phyloP scores from a whole-genome alignment of 1,140 invertebrate species.

The Druon quercuslanigerum region DNA sequence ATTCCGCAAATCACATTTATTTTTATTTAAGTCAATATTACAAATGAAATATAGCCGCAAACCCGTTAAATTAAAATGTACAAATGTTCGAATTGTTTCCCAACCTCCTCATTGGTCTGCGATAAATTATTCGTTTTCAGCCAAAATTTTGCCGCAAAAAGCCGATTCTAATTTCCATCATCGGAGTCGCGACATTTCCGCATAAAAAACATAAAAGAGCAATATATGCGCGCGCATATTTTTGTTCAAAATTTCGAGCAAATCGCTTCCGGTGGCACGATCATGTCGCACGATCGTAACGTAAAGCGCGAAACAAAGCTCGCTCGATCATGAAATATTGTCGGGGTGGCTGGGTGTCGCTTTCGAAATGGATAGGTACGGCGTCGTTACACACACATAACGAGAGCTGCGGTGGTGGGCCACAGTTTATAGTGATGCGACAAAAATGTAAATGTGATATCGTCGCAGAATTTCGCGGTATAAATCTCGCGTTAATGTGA shows the following conservation, averaged over 20 bases:
- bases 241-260: slow-evolving; percentile 51
- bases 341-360: slow-evolving; percentile 47
- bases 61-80: slow-evolving; percentile 5
- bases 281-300: slow-evolving; percentile 51
- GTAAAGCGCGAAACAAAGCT: slow-evolving; percentile 62
- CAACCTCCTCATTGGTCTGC: slow-evolving; percentile 4
- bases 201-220: slow-evolving; percentile 41
- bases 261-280: slow-evolving; percentile 50
- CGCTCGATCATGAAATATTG: slow-evolving; percentile 66
- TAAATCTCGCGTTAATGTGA: slow-evolving; percentile 74
- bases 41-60: slow-evolving; percentile 8
- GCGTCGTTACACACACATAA: slow-evolving; percentile 31
- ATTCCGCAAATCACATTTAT: not conserved
- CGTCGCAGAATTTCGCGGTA: slow-evolving; percentile 68
- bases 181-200: slow-evolving; percentile 35
- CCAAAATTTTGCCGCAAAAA: not conserved
- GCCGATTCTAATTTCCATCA: slow-evolving; percentile 44
- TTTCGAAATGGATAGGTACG: slow-evolving; percentile 49
- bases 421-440: slow-evolving; percentile 73
- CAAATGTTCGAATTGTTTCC: slow-evolving; percentile 19
- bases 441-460: slow-evolving; percentile 76
- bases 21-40: slow-evolving; percentile 1
- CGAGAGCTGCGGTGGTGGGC: slow-evolving; percentile 30
- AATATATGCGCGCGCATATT: slow-evolving; percentile 33
- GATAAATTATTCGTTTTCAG: slow-evolving; percentile 19